phyloP scores from a whole-genome alignment of 2,113 vertebrate species.

The Poecile atricapillus region DNA sequence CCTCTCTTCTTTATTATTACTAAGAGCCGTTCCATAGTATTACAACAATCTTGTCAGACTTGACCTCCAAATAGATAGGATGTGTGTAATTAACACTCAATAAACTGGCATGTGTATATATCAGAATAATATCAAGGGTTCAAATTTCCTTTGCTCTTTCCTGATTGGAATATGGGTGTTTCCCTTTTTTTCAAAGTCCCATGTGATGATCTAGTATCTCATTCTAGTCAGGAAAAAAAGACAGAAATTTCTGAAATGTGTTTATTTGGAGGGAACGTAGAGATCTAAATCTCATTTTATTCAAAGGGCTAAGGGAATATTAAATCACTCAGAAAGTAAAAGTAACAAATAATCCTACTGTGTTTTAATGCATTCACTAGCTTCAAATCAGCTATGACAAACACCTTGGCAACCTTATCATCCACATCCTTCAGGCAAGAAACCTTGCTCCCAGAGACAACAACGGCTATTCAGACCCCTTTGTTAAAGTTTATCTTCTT shows the following conservation, averaged over 20 bases:
- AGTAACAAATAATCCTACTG: not conserved
- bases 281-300: not conserved
- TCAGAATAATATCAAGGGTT: not conserved
- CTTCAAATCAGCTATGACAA: conserved; percentile 98
- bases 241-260: not conserved
- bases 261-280: not conserved
- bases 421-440: conserved; percentile 97
- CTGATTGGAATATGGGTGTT: not conserved
- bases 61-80: not conserved
- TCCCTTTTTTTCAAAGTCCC: not conserved
- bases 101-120: not conserved
- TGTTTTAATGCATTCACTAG: conserved; percentile 71
- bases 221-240: not conserved
- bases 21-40: not conserved
- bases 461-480: conserved; percentile 96
- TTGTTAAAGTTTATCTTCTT: conserved; percentile 97
- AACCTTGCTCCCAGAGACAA: conserved; percentile 91
- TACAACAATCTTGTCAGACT: not conserved
- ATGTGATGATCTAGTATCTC: not conserved
- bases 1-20: not conserved
- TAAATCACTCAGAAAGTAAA: not conserved
- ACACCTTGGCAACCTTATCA: conserved; percentile 93
- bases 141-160: not conserved
- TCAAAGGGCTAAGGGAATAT: not conserved
- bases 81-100: not conserved